Evolutionary conservation across 2,113 vertebrate species (phyloP).

Genomic region (Platanista minor): DNA sequence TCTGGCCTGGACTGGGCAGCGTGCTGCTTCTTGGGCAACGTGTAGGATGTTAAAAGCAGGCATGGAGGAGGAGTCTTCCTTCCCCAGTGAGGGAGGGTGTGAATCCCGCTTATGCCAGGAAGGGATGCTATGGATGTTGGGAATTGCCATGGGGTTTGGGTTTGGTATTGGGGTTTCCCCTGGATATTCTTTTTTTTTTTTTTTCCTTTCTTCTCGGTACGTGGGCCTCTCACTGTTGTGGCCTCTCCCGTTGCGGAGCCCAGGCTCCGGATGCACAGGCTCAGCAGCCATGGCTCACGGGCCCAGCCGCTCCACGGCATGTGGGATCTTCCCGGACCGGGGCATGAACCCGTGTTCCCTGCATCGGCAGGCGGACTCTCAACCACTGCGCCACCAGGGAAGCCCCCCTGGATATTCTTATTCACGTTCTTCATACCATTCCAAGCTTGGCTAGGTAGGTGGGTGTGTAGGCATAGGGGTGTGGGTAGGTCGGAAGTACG

Average conservation of each 20-base stretch:
- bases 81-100: not conserved
- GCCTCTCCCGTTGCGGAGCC: no score
- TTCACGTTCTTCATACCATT: not conserved
- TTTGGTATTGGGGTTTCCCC: constrained; percentile 10
- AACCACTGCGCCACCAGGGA: no score
- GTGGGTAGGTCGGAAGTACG: not conserved
- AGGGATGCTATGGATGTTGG: not conserved
- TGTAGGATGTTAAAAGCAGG: not conserved
- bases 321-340: no score
- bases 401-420: not conserved
- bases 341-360: no score
- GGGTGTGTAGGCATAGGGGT: not conserved
- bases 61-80: not conserved
- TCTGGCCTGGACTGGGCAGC: not conserved
- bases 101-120: not conserved
- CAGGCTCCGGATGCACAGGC: no score
- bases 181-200: not conserved
- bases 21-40: not conserved
- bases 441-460: not conserved
- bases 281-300: no score
- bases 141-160: not conserved
- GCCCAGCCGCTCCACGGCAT: no score
- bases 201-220: no score
- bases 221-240: no score
- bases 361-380: no score